Base-by-base conservation (phyloP, 2,797 vertebrate species). In the Myripristis murdjan region DNA sequence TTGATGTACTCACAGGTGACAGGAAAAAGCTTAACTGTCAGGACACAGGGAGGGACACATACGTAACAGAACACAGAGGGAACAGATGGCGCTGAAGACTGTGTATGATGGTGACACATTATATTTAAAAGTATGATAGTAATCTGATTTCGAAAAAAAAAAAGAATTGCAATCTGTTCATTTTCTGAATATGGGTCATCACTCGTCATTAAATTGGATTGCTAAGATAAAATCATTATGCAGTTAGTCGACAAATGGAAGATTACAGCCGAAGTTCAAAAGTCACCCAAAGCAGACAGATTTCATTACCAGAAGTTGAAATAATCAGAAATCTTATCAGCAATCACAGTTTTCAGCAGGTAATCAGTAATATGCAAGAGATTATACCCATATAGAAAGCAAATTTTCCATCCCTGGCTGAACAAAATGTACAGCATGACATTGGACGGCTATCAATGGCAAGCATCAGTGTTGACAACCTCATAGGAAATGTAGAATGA, bases 1-100 rank as follows among this genome's bases (percentile, higher is more conserved):
- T 96, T 93, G 88, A 99, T 96, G 87, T 96, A 96, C 94, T 98
- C 97, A 9, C 97, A 98, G 77, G 97, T 99, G 91, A 98, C 90
- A 0, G 96, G 95, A 33, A 96, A 99, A 68, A 99, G 93, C 91
- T 99, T 99, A 78, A 98, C 98, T 99, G 95, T 63, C 85, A 90
- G 84, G 64, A 69, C 79, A 75, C 14, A 55, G 67, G 55, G 4
- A 39, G 2, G 73, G 12, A 72, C 44, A 63, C 8, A 52, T 20
- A 41, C 7, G 28, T 31, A 31, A 31, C 33, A 59, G 28, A 11
- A 46, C 22, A 58, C 16, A 67, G 61, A 24, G 31, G 37, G 48
- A 33, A 52, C 33, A 59, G 55, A 44, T 31, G 62, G 22, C 11
- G 12, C n/a, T 37, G 14, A 15, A 49, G 22, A 46, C 11, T 39